These are phyloP conservation scores for Rhopalosiphum padi DNA, from an alignment of 1,140 invertebrate genomes.

Conservation along the genomic window DNA sequence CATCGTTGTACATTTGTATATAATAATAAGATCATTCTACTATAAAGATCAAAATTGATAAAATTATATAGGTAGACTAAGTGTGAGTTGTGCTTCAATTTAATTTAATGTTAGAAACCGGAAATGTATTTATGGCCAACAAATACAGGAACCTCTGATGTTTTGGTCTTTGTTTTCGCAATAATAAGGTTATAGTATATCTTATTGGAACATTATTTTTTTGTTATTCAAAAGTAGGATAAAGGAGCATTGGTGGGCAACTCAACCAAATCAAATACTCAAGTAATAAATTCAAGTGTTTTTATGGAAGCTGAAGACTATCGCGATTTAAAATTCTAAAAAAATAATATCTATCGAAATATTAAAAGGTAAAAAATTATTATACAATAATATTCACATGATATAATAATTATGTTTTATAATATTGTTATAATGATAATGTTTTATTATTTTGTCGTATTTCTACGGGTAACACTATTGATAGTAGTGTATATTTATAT, in stretches of 20 bases:
- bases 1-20: neutral
- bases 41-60: neutral
- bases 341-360: no score
- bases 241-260: neutral
- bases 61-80: neutral
- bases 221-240: neutral
- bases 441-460: neutral
- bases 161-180: neutral
- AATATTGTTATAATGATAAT: no score
- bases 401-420: no score
- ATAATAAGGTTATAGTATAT: neutral
- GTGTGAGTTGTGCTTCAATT: neutral
- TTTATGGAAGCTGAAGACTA: neutral
- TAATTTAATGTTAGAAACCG: neutral
- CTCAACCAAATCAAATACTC: neutral
- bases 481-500: no score
- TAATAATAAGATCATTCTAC: neutral
- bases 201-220: neutral
- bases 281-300: neutral
- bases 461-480: neutral
- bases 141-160: neutral
- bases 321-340: no score
- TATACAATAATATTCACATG: no score
- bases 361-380: no score
- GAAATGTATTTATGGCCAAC: neutral